Evolutionary conservation across 1,140 invertebrate species (phyloP).

Genomic region (Pseudomyrmex flavicornis): DNA sequence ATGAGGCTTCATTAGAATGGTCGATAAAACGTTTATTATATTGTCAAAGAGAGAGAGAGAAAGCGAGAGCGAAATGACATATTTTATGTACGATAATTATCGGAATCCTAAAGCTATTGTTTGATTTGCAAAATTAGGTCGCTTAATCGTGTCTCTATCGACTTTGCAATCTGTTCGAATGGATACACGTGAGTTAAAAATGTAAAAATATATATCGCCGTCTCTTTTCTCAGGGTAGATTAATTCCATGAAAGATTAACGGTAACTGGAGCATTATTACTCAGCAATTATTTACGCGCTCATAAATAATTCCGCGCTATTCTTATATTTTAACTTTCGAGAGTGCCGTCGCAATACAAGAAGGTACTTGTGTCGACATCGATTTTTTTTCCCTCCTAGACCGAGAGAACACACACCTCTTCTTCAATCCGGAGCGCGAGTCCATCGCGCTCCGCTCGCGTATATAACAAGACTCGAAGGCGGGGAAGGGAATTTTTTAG

Average conservation of each 20-base stretch:
- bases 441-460: slow-evolving; percentile 23
- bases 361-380: slow-evolving; percentile 40
- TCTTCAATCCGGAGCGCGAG: slow-evolving; percentile 36
- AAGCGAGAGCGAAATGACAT: background rate
- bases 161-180: background rate
- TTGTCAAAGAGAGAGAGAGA: too few species aligned
- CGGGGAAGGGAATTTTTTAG: background rate
- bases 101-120: background rate
- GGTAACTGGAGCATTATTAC: slow-evolving; percentile 44
- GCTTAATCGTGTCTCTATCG: background rate
- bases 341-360: slow-evolving; percentile 10
- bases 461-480: slow-evolving; percentile 48
- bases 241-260: slow-evolving; percentile 33
- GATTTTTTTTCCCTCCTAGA: background rate
- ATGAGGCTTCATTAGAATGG: background rate
- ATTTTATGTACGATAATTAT: background rate
- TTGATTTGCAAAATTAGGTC: background rate
- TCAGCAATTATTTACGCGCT: slow-evolving; percentile 53
- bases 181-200: background rate
- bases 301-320: slow-evolving; percentile 53
- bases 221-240: background rate
- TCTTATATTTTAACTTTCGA: background rate
- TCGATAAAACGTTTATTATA: background rate
- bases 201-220: slow-evolving; percentile 14
- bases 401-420: background rate